Evolutionary conservation across 2,113 vertebrate genomes (phyloP).

Genomic region (Stictonetta naevosa): DNA sequence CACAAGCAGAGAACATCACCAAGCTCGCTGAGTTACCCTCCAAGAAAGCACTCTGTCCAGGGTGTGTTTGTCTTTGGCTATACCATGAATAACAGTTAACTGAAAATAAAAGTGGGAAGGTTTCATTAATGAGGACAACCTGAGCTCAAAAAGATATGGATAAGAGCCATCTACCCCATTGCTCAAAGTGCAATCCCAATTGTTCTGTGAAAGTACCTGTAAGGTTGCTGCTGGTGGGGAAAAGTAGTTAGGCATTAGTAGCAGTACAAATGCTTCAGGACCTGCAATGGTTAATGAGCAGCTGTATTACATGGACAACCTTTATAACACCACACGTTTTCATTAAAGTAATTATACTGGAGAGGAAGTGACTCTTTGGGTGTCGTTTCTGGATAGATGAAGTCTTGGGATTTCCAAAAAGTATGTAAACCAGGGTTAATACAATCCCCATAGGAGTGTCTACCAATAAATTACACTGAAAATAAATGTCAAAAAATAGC

Average conservation of each 20-base stretch:
- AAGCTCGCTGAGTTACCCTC: not conserved
- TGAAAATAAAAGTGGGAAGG: not conserved
- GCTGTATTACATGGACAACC: not conserved
- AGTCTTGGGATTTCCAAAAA: not conserved
- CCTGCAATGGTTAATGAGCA: slow-evolving; percentile 25
- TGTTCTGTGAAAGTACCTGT: not conserved
- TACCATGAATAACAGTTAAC: not conserved
- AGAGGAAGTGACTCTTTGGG: slow-evolving; percentile 56
- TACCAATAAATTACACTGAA: not conserved
- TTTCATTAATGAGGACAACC: not conserved
- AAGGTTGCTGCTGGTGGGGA: not conserved
- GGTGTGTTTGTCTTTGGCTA: not conserved
- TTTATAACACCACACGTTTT: not conserved
- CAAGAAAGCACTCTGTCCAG: not conserved
- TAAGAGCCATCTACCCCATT: not conserved
- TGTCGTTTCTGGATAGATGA: slow-evolving; percentile 8
- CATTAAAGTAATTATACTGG: slow-evolving; percentile 42
- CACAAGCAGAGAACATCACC: not conserved
- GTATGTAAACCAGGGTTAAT: not conserved
- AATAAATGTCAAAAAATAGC: not conserved
- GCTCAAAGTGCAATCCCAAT: not conserved
- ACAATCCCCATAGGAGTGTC: not conserved
- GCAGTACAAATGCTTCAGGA: not conserved
- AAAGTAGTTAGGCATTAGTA: not conserved
- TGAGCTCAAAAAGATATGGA: not conserved